Conservation (phyloP, 2,888 invertebrate genomes). For the Metalampra italica region DNA sequence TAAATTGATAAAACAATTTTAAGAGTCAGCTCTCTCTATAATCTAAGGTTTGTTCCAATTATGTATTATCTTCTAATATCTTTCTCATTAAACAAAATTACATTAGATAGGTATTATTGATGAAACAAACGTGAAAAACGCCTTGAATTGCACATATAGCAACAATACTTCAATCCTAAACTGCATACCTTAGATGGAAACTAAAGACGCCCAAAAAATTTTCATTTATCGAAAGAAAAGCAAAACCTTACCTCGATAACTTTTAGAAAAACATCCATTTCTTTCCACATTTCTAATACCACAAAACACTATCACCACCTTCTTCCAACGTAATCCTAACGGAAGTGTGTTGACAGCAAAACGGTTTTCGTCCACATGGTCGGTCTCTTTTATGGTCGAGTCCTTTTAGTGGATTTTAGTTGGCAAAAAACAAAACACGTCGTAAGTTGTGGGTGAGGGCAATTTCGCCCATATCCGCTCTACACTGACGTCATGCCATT, state of each 20-base stretch:
- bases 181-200: no score
- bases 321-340: slow-evolving; percentile 1
- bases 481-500: slow-evolving; percentile 61
- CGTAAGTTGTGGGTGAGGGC: slow-evolving; percentile 61
- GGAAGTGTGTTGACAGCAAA: slow-evolving; percentile 24
- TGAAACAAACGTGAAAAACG: no score
- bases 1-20: no score
- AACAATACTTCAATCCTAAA: no score
- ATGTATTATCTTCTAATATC: no score
- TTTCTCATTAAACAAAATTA: no score
- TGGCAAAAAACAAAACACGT: slow-evolving; percentile 44
- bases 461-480: slow-evolving; percentile 65
- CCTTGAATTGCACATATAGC: no score
- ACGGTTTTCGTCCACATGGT: slow-evolving; percentile 33
- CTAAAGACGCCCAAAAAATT: no score
- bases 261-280: not conserved
- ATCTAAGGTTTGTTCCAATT: no score
- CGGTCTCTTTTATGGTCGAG: slow-evolving; percentile 43
- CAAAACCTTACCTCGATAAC: not conserved
- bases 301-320: not conserved
- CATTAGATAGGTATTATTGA: no score
- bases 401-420: slow-evolving; percentile 58
- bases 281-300: not conserved
- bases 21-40: no score
- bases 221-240: not conserved